phyloP scores from a whole-genome alignment of 2,888 invertebrate species.

The Sphecodes monilicornis region DNA sequence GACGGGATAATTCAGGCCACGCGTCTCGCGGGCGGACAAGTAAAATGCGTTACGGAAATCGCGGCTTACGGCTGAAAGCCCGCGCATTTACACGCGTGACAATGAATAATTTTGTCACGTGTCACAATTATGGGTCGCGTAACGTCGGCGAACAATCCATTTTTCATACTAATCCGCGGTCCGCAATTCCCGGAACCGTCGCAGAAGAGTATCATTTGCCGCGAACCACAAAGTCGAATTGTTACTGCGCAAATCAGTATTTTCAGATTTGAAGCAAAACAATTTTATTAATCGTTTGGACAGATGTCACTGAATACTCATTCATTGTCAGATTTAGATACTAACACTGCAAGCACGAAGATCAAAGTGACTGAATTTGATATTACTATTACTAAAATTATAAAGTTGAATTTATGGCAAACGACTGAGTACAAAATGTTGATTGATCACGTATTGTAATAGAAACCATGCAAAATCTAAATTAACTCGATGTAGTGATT shows the following conservation, averaged over 20 bases:
- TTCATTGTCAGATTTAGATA: too few relatives aligned
- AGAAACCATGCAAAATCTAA: too few relatives aligned
- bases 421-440: too few relatives aligned
- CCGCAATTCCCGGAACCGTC: constrained; percentile 36
- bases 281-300: too few relatives aligned
- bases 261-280: not conserved
- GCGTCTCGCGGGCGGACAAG: constrained; percentile 57
- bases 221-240: not conserved
- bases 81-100: constrained; percentile 53
- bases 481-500: too few relatives aligned
- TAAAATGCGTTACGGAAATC: constrained; percentile 56
- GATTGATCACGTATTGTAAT: too few relatives aligned
- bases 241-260: not conserved
- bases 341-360: too few relatives aligned
- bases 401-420: too few relatives aligned
- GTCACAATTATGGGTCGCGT: constrained; percentile 43
- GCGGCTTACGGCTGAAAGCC: constrained; percentile 37
- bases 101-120: constrained; percentile 59
- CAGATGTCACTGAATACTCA: too few relatives aligned
- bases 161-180: constrained; percentile 53
- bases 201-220: constrained; percentile 7
- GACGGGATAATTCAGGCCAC: constrained; percentile 48
- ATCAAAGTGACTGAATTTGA: too few relatives aligned
- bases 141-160: constrained; percentile 50
- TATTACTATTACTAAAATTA: too few relatives aligned